These are phyloP conservation scores for Cassiopea xamachana DNA, from an alignment of 30 jellyfish, hydroid and myxozoan genomes.

Conservation along the genomic window DNA sequence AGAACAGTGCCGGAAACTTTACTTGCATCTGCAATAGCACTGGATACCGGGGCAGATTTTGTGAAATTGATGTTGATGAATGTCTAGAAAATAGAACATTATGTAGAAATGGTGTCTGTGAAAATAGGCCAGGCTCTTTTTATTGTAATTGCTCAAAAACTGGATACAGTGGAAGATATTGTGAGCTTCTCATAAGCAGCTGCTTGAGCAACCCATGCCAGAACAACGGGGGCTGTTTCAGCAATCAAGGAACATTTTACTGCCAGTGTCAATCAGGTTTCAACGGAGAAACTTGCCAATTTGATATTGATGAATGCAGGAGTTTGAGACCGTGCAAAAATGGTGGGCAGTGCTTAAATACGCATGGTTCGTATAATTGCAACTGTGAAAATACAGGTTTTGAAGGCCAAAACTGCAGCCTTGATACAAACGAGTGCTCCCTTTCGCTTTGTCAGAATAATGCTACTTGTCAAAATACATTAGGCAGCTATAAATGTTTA, in stretches of 20 bases:
- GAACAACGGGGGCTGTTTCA: conserved; percentile 54
- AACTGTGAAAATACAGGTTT: conserved; percentile 70
- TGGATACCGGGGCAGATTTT: conserved; percentile 72
- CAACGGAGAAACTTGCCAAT: conserved; percentile 45
- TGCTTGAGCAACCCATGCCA: conserved; percentile 64
- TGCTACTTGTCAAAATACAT: conserved; percentile 65
- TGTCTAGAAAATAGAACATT: conserved; percentile 30
- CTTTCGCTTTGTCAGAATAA: conserved; percentile 19
- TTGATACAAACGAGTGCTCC: conserved; percentile 62
- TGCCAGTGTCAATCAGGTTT: conserved; percentile 60
- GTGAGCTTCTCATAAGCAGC: conserved; percentile 25
- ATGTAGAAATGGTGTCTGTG: conserved; percentile 31
- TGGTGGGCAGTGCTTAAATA: conserved; percentile 56
- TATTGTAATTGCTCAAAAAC: conserved; percentile 52
- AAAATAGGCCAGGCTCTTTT: conserved; percentile 44
- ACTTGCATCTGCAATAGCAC: conserved; percentile 43
- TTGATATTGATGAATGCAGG: conserved; percentile 76
- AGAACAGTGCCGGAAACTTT: conserved; percentile 39
- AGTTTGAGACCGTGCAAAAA: conserved; percentile 25
- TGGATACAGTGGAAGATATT: conserved; percentile 55
- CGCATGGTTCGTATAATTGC: conserved; percentile 68
- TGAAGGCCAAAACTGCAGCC: conserved; percentile 61
- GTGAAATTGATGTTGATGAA: conserved; percentile 68
- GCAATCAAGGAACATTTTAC: neutral
- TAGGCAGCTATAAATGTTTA: conserved; percentile 51